Evolutionary conservation across 2,113 vertebrate genomes (phyloP), one percentile per base, ranked within the genome.

Genomic region (Trichechus manatus): DNA sequence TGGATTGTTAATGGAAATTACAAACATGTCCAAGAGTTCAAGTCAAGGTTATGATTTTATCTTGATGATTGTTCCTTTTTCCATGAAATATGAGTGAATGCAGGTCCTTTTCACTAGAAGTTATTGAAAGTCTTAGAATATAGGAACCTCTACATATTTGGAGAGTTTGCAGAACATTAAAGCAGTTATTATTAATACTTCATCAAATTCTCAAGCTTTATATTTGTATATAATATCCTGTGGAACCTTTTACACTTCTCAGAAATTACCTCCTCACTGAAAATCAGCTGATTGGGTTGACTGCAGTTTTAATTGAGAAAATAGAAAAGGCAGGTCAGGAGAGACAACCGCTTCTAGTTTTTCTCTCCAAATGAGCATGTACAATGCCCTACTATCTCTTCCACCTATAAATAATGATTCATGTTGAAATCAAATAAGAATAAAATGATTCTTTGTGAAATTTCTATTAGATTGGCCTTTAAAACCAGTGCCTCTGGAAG

Each of bases 171-270:
- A 53, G 59, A 78, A 93, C 23, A 36, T 50, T 23, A 36, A 72
- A 64, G 77, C 91, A 70, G 31, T 75, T 81, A 39, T n/a, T 82
- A 63, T 82, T 63, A 87, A 72, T 70, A 86, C 47, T 90, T 87
- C 50, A 56, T 86, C 31, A 42, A 9, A 1, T 14, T 64, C 63
- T 56, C 23, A 70, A 77, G 53, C 83, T 87, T 72, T 91, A 7
- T 89, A 79, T 74, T 78, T 88, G 47, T 80, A 15, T 29, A 44
- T 88, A 63, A 96, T 56, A 44, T 27, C 47, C 68, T 66, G 22
- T 93, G 85, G 92, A 53, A 82, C 14, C 61, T 47, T 89, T 83
- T 68, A 17, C 68, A 39, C 84, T 90, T 78, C 96, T 87, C 91
- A 72, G 42, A 88, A 79, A 88, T 91, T 81, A 74, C 78, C 44